Evolutionary conservation across 92 coral and sea anemone species (phyloP), one percentile per base, ranked within the genome.

Genomic region (Paragorgia papillata): DNA sequence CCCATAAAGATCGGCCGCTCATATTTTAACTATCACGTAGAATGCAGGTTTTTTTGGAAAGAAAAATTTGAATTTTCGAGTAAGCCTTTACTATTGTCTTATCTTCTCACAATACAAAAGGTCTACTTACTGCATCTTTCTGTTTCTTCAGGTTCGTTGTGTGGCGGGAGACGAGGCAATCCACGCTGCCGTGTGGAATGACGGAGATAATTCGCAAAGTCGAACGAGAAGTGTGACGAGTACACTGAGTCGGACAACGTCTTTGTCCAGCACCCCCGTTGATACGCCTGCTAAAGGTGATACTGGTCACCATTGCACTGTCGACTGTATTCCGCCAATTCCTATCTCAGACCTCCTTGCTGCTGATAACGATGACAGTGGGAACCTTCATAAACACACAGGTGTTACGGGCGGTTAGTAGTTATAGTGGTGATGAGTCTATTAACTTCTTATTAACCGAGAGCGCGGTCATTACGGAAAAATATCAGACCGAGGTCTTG

Each of bases 151-250:
- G 99, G 99, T 95, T 14, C 89, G 88, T 51, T 95, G 99, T 50
- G 95, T 95, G 22, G 97, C 89, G 41, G 99, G 99, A 28, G 74
- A 89, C 6, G 96, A 91, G 41, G 99, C 97, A 14, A 89, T 85
- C 49, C 89, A 87, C 44, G 83, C 74, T 1, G 92, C 89, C 17
- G 57, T 91, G 9, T 84, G 85, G 62, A 69, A 76, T 8, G 53
- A 77, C 17, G 93, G 82, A 22, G 92, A 84, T 13, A 40, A 90
- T 7, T n/a, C 86, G 15, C 89, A 86, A 79, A 82, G 57, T 69
- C 90, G 92, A 27, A 96, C 97, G 17, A 96, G 99, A 31, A 95
- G 91, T 59, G 85, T 93, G 67, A 91, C 85, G 60, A 91, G 91
- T 54, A 79, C 88, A 12, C 84, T 91, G 34, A 85, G 84, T 44